Evolutionary conservation across 2,113 vertebrate species (phyloP), one percentile per base, ranked within the genome.

Genomic region (Toxostoma redivivum): DNA sequence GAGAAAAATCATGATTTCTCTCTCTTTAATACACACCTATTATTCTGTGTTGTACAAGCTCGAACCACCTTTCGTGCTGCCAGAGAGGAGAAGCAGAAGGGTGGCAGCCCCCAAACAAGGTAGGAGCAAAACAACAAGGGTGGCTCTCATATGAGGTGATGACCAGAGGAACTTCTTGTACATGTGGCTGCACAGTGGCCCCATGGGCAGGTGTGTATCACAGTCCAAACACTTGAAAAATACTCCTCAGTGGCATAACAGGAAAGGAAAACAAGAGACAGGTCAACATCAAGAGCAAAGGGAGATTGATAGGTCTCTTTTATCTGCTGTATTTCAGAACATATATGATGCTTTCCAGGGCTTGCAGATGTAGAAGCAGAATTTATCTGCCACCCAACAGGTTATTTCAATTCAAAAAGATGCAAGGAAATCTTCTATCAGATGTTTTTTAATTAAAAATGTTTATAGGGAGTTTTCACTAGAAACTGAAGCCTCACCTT

Each of bases 351-450:
- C 12, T 72, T 81, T 71, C 31, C 24, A 61, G 61, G 51, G 30
- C 42, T 72, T 81, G n/a, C 7, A 87, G 53, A 33, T 33, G 7
- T 8, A 38, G 28, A 53, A 88, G 60, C 0, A 4, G 56, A 76
- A 35, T 10, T 48, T 60, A 86, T 33, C n/a, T 73, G 47, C 9
- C 20, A 9, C 37, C 27, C 33, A 92, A 61, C 5, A 65, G 16
- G 22, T 94, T 90, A 87, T 38, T 92, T 85, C 21, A 72, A 45
- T 93, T 92, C 25, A 53, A 86, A 87, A 90, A 92, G 78, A 60
- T 23, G 9, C 35, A 50, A 56, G 10, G 48, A 95, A 76, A 24
- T 83, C 28, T 72, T 25, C 66, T 81, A 57, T 70, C 12, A 40
- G 45, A 31, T 53, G 5, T 31, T 48, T 51, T 81, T 57, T 6